phyloP scores from a whole-genome alignment of 2,797 vertebrate genomes.

The Galagoides demidoff region DNA sequence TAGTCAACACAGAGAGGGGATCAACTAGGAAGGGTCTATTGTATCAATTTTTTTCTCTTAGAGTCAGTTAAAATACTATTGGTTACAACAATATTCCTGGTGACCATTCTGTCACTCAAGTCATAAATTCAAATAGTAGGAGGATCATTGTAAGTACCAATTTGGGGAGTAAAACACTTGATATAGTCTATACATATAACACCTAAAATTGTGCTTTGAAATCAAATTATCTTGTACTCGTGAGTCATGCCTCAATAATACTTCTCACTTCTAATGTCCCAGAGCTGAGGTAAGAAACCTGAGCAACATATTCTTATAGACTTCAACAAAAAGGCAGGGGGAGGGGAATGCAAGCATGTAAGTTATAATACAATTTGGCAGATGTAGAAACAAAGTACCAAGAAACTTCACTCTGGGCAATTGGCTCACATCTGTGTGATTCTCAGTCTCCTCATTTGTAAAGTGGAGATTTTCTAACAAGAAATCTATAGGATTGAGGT shows the following conservation, averaged over 20 bases:
- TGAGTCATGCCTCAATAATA: neutral
- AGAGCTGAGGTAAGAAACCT: neutral
- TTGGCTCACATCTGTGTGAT: neutral
- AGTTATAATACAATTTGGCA: neutral
- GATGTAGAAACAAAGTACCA: neutral
- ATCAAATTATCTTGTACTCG: neutral
- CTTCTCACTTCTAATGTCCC: neutral
- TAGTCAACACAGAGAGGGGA: too few species aligned
- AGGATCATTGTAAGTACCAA: neutral
- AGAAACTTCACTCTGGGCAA: neutral
- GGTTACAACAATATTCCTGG: neutral
- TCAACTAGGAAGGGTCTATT: too few species aligned
- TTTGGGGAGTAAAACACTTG: neutral
- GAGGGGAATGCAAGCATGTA: neutral
- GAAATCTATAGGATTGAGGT: neutral
- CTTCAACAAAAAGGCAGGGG: neutral
- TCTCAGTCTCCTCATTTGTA: neutral
- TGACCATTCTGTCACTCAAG: constrained; percentile 26
- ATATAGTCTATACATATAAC: neutral
- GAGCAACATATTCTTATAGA: neutral
- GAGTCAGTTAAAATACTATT: neutral
- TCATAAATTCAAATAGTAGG: constrained; percentile 40
- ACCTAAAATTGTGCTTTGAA: neutral
- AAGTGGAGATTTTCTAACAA: neutral
- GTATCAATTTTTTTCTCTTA: constrained; percentile 15